Base-by-base conservation (phyloP, 2,888 invertebrate genomes). In the Zelleria hepariella region DNA sequence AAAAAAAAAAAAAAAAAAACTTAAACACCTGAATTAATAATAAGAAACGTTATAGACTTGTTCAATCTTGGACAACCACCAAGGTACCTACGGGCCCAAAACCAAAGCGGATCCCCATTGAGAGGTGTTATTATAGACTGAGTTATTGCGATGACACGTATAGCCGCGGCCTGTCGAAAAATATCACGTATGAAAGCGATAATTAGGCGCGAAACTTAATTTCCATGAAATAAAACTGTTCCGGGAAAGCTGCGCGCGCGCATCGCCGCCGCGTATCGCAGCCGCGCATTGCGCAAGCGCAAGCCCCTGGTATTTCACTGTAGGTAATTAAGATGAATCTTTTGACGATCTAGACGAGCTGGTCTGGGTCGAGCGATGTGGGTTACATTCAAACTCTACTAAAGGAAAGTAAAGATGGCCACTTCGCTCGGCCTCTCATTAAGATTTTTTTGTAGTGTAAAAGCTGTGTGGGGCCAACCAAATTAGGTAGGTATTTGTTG, bases 111-210 rank as follows among this genome's bases (percentile, higher is more conserved):
- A 65, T 63, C 67, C n/a, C 66, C 67, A 65, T 65, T 68, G 23
- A 80, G 78, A 74, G 74, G 68, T 85, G 77, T 85, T 82, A 86
- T 86, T 87, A 86, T 65, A 68, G 66, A 60, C 80, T 86, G 85
- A 86, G 77, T 85, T 85, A 86, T 82, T 78, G 81, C 80, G 81
- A 75, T 77, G 84, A 85, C 82, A 79, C 80, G 75, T 75, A 58
- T 57, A 61, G 61, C 60, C 61, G 47, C 74, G 72, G 68, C 71
- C 32, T 42, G 32, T 42, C 32, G 32, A 70, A 72, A 73, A 73
- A 75, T 72, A 75, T 73, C 72, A 76, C 73, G 67, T 70, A 72
- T 77, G 75, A 75, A 78, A 79, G 80, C 78, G 84, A 84, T 86
- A 84, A 86, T 86, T 85, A 81, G 71, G 74, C 78, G 79, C 73